These are phyloP conservation scores for Argopecten irradians DNA, from an alignment of 1,140 invertebrate species.

Conservation along the genomic window DNA sequence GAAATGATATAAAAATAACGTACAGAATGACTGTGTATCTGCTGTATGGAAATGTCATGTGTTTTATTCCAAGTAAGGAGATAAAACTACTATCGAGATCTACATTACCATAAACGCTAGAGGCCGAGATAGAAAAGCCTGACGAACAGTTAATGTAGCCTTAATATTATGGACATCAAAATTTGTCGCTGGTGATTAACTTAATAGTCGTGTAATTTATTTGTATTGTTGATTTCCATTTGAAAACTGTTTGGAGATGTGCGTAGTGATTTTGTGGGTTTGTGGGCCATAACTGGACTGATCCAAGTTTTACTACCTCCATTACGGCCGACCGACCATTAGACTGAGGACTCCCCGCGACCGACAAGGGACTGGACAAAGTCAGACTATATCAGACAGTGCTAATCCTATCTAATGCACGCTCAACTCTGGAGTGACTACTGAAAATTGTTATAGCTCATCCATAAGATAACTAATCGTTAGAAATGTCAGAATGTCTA, in stretches of 20 bases:
- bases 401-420: background rate
- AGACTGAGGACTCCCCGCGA: background rate
- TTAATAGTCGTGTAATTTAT: background rate
- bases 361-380: background rate
- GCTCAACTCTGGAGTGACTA: background rate
- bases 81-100: background rate
- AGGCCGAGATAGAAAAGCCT: background rate
- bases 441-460: background rate
- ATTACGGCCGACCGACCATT: background rate
- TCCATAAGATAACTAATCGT: background rate
- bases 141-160: background rate
- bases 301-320: background rate
- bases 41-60: background rate
- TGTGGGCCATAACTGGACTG: background rate
- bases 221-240: constrained; percentile 12
- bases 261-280: background rate
- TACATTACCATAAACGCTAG: background rate
- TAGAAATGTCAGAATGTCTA: background rate
- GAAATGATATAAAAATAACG: background rate
- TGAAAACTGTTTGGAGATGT: constrained; percentile 23
- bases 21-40: background rate
- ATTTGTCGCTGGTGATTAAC: background rate
- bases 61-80: background rate
- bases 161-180: background rate
- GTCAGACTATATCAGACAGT: background rate